Percentiles rank a stretch among this genome's conserved stretches.
Conservation (phyloP, 2,113 vertebrate genomes). For the Mesoclemmys tuberculata region DNA sequence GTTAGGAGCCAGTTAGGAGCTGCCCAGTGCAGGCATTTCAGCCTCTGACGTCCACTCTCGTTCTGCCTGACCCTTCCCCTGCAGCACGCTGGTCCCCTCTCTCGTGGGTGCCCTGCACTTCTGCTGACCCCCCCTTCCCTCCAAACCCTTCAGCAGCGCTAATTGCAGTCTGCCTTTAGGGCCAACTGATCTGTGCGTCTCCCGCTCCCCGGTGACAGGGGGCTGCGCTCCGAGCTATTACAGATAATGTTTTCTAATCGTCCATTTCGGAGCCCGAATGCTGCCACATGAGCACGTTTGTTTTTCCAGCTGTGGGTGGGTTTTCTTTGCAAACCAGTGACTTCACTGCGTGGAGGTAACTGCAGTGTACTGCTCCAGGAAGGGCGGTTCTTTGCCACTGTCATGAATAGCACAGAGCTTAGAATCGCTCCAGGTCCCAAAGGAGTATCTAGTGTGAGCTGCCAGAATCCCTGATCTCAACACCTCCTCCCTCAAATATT, state of each 20-base stretch:
- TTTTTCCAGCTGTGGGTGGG: neutral
- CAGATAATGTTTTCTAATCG: neutral
- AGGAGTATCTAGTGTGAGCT: neutral
- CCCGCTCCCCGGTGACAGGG: neutral
- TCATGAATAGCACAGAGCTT: neutral
- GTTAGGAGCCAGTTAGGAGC: no score
- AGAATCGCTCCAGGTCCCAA: neutral
- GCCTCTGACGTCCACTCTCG: no score
- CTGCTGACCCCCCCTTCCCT: neutral
- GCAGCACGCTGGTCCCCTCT: no score
- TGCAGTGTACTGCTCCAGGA: neutral
- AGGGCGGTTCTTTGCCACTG: neutral
- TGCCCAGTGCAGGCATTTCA: no score
- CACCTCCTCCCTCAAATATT: neutral
- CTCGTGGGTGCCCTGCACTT: neutral
- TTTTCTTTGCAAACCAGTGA: neutral
- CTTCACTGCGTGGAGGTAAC: neutral
- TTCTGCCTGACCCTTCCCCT: no score
- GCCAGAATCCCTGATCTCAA: neutral
- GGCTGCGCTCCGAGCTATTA: neutral
- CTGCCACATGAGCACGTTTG: neutral
- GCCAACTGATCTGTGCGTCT: neutral
- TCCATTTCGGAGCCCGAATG: neutral
- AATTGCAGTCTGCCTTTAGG: neutral
- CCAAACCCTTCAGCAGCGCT: neutral